Base-by-base conservation (phyloP, 2,113 vertebrate genomes). In the Labeo catla region DNA sequence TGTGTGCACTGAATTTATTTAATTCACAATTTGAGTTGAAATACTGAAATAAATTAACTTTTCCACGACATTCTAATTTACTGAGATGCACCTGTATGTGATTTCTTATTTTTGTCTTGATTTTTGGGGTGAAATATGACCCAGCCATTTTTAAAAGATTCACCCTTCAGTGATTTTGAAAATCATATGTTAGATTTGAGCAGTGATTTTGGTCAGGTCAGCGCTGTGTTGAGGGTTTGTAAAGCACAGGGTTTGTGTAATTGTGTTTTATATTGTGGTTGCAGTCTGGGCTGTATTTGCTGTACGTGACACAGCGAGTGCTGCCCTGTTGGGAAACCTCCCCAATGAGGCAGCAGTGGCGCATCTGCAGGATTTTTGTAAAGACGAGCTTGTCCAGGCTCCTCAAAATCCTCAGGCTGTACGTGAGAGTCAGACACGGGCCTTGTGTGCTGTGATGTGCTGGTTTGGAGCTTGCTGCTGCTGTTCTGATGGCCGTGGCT, bases 201-300 rank as follows among this genome's bases (percentile, higher is more conserved):
- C 36, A 21, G 15, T 16, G 16, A 39, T 7, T 43, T 9, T 8
- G 2, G 19, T 47, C 16, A 45, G 43, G 2, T 47, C 70, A n/a
- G 70, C 70, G 45, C 21, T 59, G 21, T 28, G 79, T 8, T 47
- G 6, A 77, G 50, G 49, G 54, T 86, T 39, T 85, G 28, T 28
- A 28, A 82, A 91, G 91, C 87, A 45, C 65, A 81, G 23, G 82
- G 39, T 39, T 80, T 88, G 70, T 90, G 85, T 89, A 79, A 57
- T 66, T 85, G 23, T 88, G 85, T 92, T 66, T 91, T 79, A 76
- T 93, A 84, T 90, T 94, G 87, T 94, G 92, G 91, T 93, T 89
- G 93, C 93, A 94, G 94, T 89, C 89, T 95, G 92, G 93, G 93
- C 92, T 95, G 94, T 91, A 95, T 95, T 92, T 95, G 95, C 94